Evolutionary conservation across 2,797 vertebrate species (phyloP), one percentile per base, ranked within the genome.

Genomic region (Argyrosomus regius): DNA sequence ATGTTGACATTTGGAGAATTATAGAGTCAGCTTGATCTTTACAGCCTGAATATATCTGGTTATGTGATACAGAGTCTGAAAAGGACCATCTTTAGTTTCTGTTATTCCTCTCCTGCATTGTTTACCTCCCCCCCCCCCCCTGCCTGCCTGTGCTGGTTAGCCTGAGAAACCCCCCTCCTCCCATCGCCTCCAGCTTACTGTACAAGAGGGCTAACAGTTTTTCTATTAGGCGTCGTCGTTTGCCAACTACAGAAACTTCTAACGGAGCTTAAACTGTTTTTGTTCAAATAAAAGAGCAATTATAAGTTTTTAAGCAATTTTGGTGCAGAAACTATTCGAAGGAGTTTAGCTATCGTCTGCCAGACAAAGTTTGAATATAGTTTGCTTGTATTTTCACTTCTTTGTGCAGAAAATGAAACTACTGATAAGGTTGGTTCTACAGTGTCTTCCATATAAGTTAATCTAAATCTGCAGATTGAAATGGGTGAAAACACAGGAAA

Each of bases 181-280:
- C 10, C 17, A 1, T 7, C 43, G 41, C 59, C 24, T 60, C 26
- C 69, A 45, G 41, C 53, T 84, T 60, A 54, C 18, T 75, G 66
- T 74, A 82, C 74, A 90, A 72, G 83, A 93, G 89, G 89, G 91
- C 92, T 92, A 89, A 70, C 66, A 28, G 26, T 76, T 85, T 88
- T 85, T 87, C 52, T 79, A 75, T 48, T 20, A 41, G 75, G 24
- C 28, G 35, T 60, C 5, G 61, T 75, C 18, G 41, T 86, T 80
- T 73, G 41, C 20, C 50, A 63, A 28, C 28, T 63, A 50, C 46
- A 78, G 45, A 85, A 85, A 76, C 82, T 61, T 41, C 43, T 72
- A 41, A 69, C 18, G 9, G 35, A 62, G 48, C 45, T 68, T 57
- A 4, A 13, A 13, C 56, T 17, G 48, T 64, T 81, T 53, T 41